phyloP scores from a whole-genome alignment of 2,797 vertebrate species.

The Sebastiscus tertius region DNA sequence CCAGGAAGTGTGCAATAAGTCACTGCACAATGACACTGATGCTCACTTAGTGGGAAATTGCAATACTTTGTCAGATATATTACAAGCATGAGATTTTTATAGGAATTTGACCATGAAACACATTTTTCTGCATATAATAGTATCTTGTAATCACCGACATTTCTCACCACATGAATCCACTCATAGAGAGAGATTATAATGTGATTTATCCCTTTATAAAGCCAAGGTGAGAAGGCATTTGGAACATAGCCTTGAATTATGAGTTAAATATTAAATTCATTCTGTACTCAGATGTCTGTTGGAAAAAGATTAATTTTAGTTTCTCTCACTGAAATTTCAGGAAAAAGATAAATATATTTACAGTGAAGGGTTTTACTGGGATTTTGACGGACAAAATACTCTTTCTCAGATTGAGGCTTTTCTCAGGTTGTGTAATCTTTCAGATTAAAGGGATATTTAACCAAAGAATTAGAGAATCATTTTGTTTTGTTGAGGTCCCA shows the following conservation, averaged over 20 bases:
- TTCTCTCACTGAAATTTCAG: neutral
- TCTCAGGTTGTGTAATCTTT: neutral
- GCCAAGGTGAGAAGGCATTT: conserved; percentile 13
- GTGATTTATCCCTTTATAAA: conserved; percentile 21
- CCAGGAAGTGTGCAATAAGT: neutral
- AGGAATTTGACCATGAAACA: conserved; percentile 33
- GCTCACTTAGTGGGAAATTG: conserved; percentile 29
- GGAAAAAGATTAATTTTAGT: neutral
- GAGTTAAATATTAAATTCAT: conserved; percentile 18
- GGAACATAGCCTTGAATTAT: conserved; percentile 31
- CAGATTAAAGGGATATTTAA: neutral
- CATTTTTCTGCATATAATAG: neutral
- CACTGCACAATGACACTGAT: conserved; percentile 31
- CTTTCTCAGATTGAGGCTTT: neutral
- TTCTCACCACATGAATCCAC: conserved; percentile 21
- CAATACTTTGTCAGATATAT: neutral
- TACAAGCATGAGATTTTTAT: conserved; percentile 12
- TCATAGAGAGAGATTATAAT: conserved; percentile 7
- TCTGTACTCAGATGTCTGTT: neutral
- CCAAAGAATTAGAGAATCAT: neutral
- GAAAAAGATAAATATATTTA: neutral
- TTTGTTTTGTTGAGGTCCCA: neutral
- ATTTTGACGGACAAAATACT: neutral
- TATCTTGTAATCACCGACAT: conserved; percentile 22
- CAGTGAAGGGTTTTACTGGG: neutral